Base-by-base conservation (phyloP, 1,140 invertebrate genomes). In the Plutomurus gul region DNA sequence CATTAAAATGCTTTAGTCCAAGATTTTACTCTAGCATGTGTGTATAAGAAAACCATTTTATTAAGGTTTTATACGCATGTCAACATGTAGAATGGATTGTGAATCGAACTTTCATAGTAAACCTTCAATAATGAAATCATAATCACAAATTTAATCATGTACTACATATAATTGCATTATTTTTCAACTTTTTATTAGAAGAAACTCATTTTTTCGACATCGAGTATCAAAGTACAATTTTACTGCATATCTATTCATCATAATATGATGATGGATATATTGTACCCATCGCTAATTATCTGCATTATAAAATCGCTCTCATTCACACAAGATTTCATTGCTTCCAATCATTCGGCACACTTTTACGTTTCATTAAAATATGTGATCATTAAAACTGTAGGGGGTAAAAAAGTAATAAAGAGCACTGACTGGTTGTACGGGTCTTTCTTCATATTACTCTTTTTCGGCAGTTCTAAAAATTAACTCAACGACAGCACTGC, bases 401-500 rank as follows among this genome's bases (percentile, higher is more conserved):
- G 27, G 56, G 36, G 18, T 33, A 65, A 13, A 65, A 10, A 3
- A 16, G 16, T 65, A 65, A n/a, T 51, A 65, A 25, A 65, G 27
- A 65, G 27, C 56, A 33, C 27, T 65, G 56, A 65, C 56, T 65
- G 56, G 56, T 65, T 65, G 27, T 25, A 33, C 36, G 25, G 56
- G 56, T 65, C 16, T 65, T 65, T 65, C 27, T 65, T 65, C 56
- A 30, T 30, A 43, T 13, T 43, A 43, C n/a, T n/a, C n/a, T n/a
- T n/a, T n/a, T n/a, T n/a, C 13, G 56, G 56, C 56, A 65, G 56
- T 65, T n/a, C n/a, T n/a, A n/a, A n/a, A 65, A 65, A 65, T 65
- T 33, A 65, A 11, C 36, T 60, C 27, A 27, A 30, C 25, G 51
- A 30, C 25, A 43, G 10, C n/a, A 43, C n/a, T 8, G 2, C 11